Base-by-base conservation (phyloP, 1,140 invertebrate genomes). In the Ruditapes philippinarum region DNA sequence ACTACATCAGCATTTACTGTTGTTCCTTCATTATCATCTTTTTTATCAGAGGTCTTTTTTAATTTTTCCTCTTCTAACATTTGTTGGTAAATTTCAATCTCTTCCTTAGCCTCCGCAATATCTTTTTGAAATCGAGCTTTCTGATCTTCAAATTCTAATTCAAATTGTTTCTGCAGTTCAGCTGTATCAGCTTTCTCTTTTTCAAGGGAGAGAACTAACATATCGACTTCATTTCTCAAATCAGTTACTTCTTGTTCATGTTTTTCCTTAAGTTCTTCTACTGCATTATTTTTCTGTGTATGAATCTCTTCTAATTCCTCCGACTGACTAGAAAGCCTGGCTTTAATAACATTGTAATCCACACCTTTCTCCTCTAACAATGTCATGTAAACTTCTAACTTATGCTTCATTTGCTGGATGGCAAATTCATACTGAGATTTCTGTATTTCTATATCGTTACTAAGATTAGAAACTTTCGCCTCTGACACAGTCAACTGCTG, bases 1-100 rank as follows among this genome's bases (percentile, higher is more conserved):
- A 40, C 22, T 49, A 42, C 40, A 80, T 28, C n/a, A 28, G 25
- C 40, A 12, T 22, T 78, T 5, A 9, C 28, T 33, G n/a, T 49
- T 2, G 12, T 22, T 54, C 33, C 45, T 33, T 17, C 31, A 38
- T 22, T 78, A 51, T 17, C 31, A 38, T 22, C 54, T 14, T 78
- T 2, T 17, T 25, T 78, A 17, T n/a, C 9, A 1, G 14, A 12
- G 22, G 33, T 45, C 4, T 40, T 51, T 65, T 78, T 86, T 19
- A n/a, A 7, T 57, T 86, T 86, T 42, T 86, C 73, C 36, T 86
- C 84, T 25, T 74, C 31, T 36, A 86, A 42, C 36, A 86, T 62
- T 19, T 86, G 84, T 38, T 78, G 84, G 45, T 86, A 86, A 7
- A 86, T 78, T 78, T 86, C 70, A 62, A 76, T 86, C 65, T 86